These are phyloP conservation scores for Sebastes taczanowskii DNA, from an alignment of 2,797 vertebrate species.

Conservation along the genomic window DNA sequence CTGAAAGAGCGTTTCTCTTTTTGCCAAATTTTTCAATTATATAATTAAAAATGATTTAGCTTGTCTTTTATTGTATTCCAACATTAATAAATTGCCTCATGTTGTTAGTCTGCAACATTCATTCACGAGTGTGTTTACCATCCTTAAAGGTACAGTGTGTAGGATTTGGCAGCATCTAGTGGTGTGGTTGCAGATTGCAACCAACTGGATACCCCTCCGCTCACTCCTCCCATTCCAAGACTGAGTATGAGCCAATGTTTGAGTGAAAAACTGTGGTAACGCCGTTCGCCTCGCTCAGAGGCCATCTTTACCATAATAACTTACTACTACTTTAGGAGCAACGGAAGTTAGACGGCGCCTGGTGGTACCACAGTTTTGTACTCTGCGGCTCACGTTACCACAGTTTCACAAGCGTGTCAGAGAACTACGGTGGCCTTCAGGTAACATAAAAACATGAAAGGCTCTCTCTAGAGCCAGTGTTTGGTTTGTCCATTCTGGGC, in stretches of 20 bases:
- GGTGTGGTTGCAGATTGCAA: background rate
- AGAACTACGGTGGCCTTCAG: background rate
- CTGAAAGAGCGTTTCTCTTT: background rate
- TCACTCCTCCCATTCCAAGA: no score
- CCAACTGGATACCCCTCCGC: background rate
- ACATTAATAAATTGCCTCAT: background rate
- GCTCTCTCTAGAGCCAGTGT: background rate
- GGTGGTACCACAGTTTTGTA: background rate
- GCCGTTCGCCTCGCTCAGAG: background rate
- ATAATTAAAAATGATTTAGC: background rate
- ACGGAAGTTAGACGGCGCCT: background rate
- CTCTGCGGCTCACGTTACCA: background rate
- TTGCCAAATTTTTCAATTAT: background rate
- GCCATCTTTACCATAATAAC: background rate
- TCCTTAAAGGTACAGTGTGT: background rate
- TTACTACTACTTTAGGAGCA: background rate
- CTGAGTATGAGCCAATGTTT: fast-evolving
- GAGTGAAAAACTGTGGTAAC: no score
- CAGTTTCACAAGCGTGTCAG: background rate
- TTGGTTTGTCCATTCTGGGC: background rate
- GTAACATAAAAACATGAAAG: background rate
- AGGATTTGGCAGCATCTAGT: background rate
- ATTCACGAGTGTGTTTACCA: background rate
- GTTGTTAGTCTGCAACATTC: background rate
- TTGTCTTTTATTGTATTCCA: background rate